A percentile compares a stretch with the other conserved stretches of the same genome.
Evolutionary conservation across 2,888 invertebrate genomes (phyloP).

Genomic region (Gisinianus flammeolus): DNA sequence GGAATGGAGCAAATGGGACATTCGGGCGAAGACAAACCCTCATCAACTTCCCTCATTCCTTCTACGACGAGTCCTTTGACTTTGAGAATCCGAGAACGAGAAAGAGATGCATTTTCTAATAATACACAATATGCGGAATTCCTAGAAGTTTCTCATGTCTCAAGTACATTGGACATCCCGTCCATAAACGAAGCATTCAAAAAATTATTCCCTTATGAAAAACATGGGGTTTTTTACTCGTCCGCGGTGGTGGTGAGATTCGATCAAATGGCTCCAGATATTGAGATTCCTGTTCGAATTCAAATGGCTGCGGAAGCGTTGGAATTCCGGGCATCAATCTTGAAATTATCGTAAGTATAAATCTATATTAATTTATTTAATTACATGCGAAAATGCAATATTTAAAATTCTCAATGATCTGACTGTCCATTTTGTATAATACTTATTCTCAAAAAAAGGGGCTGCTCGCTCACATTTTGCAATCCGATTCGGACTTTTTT

Average conservation of each 20-base stretch:
- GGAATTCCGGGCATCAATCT: conserved; percentile 28
- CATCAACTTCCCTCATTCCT: not conserved
- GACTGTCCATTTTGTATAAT: too few species aligned
- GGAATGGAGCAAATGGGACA: not conserved
- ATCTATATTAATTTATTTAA: not conserved
- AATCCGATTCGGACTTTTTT: conserved; percentile 30
- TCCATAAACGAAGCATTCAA: conserved; percentile 22
- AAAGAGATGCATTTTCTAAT: too few species aligned
- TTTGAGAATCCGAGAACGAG: too few species aligned
- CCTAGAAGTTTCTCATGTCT: conserved; percentile 40
- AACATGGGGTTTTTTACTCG: conserved; percentile 12
- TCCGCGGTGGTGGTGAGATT: conserved; percentile 30
- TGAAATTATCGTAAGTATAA: conserved; percentile 30
- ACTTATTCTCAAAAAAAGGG: not conserved
- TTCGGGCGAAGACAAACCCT: not conserved
- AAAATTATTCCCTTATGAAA: not conserved
- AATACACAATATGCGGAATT: conserved; percentile 15
- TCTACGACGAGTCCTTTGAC: not conserved
- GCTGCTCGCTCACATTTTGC: conserved; percentile 21
- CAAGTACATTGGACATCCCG: conserved; percentile 29
- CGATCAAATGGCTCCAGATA: conserved; percentile 30
- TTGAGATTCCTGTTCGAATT: conserved; percentile 23
- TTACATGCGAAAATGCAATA: too few species aligned
- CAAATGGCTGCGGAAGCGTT: conserved; percentile 20
- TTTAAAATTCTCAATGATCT: too few species aligned